Evolutionary conservation across 2,113 vertebrate species (phyloP).

Genomic region (Pterocles orientalis): DNA sequence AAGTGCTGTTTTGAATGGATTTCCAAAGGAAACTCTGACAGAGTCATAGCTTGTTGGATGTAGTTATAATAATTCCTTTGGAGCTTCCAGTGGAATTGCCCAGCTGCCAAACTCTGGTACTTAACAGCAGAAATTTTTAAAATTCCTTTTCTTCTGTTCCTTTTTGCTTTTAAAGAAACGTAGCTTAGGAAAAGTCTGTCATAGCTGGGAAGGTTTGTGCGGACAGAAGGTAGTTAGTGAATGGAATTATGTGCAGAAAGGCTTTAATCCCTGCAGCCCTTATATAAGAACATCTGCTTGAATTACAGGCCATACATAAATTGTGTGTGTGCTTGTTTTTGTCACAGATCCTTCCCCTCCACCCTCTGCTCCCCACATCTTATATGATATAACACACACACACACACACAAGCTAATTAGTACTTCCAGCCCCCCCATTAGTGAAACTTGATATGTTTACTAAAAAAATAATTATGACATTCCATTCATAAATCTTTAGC

Average conservation of each 20-base stretch:
- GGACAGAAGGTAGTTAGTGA: constrained; percentile 83
- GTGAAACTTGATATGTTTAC: constrained; percentile 84
- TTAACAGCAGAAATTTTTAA: neutral
- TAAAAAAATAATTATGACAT: constrained; percentile 90
- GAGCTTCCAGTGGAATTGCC: neutral
- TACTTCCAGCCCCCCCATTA: constrained; percentile 86
- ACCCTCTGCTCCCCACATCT: constrained; percentile 72
- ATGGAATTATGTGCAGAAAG: constrained; percentile 82
- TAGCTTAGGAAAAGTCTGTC: constrained; percentile 70
- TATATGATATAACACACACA: constrained; percentile 69
- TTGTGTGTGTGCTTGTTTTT: constrained; percentile 85
- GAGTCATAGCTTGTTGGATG: neutral
- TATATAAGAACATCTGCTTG: constrained; percentile 86
- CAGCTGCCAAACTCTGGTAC: neutral
- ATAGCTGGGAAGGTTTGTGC: constrained; percentile 68
- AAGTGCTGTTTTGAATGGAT: neutral
- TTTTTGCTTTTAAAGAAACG: constrained; percentile 27
- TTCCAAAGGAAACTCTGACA: neutral
- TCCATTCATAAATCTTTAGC: constrained; percentile 91
- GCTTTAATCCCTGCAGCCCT: constrained; percentile 82
- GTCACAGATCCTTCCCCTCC: constrained; percentile 76
- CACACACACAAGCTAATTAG: constrained; percentile 84
- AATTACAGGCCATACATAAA: constrained; percentile 87
- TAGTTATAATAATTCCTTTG: neutral
- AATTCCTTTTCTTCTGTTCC: neutral